phyloP scores from a whole-genome alignment of 2,113 vertebrate genomes.

The Pandion haliaetus region DNA sequence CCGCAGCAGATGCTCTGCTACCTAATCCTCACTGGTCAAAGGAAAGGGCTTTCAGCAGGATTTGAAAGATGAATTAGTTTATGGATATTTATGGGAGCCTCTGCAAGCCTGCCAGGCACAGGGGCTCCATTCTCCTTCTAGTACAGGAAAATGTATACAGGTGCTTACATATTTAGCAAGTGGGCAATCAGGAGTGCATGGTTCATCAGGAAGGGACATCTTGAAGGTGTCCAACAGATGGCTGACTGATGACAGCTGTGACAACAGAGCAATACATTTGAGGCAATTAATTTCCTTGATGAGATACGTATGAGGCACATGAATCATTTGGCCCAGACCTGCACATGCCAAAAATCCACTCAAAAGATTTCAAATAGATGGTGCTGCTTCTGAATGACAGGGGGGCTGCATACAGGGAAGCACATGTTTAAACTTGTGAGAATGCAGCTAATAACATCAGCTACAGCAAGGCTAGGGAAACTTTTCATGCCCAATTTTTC shows the following conservation, averaged over 20 bases:
- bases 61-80: background rate
- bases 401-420: background rate
- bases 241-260: background rate
- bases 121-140: no score
- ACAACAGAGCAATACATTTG: background rate
- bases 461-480: background rate
- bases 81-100: background rate
- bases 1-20: background rate
- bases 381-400: background rate
- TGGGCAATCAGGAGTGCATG: background rate
- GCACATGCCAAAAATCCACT: background rate
- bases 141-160: rapidly evolving
- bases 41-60: background rate
- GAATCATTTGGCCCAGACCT: background rate
- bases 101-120: background rate
- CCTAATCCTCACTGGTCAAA: background rate
- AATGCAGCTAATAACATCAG: no score
- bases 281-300: background rate
- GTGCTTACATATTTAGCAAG: background rate
- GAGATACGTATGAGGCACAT: rapidly evolving
- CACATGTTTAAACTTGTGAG: background rate
- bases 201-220: background rate
- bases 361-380: background rate
- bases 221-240: background rate
- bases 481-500: background rate